Conservation (phyloP, 35 echinoderm and acorn worm species). For the Amphiura filiformis region DNA sequence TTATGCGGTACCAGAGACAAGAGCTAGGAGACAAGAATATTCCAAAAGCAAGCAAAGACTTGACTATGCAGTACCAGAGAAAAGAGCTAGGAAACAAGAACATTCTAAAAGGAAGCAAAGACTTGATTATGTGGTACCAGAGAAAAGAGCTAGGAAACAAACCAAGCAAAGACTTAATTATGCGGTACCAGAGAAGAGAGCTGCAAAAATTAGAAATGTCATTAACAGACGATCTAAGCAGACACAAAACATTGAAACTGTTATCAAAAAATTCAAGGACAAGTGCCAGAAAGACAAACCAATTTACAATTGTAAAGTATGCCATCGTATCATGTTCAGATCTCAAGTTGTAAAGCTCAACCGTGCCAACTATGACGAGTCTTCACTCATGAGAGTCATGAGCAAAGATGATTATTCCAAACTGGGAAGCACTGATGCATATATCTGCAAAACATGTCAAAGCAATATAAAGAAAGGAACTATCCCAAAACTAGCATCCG, state of each 20-base stretch:
- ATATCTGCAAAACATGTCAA: conserved; percentile 34
- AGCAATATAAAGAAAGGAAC: conserved; percentile 17
- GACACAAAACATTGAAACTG: background rate
- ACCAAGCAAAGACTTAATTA: background rate
- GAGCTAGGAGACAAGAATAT: background rate
- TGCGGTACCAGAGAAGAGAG: background rate
- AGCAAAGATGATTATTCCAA: background rate
- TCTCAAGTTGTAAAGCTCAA: background rate
- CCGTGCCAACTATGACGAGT: background rate
- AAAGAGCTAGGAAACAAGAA: background rate
- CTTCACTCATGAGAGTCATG: background rate
- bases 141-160: background rate
- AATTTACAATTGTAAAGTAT: background rate
- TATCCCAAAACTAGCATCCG: conserved; percentile 18
- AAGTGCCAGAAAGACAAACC: background rate
- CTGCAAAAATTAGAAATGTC: background rate
- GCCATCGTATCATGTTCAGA: background rate
- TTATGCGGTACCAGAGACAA: background rate
- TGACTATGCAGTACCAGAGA: background rate
- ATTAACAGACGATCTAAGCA: background rate
- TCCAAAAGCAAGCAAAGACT: background rate
- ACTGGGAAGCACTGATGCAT: background rate
- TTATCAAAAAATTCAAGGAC: background rate
- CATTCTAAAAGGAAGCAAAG: background rate
- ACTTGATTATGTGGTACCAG: background rate